Conservation (phyloP, 2,797 vertebrate genomes). For the Chlorospingus flavigularis region DNA sequence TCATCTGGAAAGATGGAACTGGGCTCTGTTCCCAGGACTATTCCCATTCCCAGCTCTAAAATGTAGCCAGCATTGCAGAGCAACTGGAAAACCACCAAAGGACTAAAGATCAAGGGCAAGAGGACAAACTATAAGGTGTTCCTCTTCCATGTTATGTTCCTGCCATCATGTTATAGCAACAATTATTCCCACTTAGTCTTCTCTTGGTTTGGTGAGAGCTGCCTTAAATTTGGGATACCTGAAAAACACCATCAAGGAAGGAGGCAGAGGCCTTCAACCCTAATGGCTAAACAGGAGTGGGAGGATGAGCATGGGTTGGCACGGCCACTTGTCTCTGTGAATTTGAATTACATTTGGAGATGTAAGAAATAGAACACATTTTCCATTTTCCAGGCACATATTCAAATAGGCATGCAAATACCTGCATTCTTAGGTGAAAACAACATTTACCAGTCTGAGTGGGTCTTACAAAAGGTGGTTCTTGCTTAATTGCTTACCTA, state of each 20-base stretch:
- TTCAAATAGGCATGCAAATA: neutral
- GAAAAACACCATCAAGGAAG: neutral
- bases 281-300: neutral
- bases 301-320: rapidly evolving
- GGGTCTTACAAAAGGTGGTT: neutral
- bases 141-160: neutral
- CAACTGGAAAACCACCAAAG: neutral
- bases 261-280: neutral
- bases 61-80: neutral
- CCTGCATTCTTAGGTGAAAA: neutral
- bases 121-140: rapidly evolving
- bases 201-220: neutral
- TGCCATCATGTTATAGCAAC: neutral
- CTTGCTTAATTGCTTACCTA: neutral
- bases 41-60: neutral
- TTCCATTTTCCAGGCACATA: neutral
- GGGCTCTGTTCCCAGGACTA: neutral
- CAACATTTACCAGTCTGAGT: neutral
- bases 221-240: neutral
- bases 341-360: neutral
- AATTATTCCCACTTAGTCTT: neutral
- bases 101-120: neutral
- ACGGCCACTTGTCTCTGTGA: neutral
- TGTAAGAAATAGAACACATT: neutral
- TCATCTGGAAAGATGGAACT: neutral